These are phyloP conservation scores for Drosophila mercatorum DNA, from an alignment of 2,888 invertebrate genomes.

Conservation along the genomic window DNA sequence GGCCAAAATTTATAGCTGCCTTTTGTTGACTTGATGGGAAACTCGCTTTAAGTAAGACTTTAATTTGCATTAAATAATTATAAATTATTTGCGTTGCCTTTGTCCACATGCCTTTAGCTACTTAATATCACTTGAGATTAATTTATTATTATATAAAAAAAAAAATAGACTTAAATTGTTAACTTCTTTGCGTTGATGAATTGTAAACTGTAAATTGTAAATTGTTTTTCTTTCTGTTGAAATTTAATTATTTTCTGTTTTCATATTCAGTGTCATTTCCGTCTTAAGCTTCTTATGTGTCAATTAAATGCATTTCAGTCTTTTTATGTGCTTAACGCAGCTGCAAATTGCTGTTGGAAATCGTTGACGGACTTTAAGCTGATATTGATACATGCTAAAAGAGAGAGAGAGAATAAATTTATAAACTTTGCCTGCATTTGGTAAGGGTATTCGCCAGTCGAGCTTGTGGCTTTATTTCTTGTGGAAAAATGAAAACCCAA, in stretches of 20 bases:
- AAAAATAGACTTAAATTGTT: not conserved
- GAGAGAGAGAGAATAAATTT: not conserved
- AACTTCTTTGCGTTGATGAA: not conserved
- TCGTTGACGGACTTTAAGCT: constrained; percentile 8
- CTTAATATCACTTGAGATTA: not conserved
- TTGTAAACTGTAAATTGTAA: not conserved
- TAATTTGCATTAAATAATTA: no score
- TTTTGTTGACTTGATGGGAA: not conserved
- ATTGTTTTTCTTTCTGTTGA: constrained; percentile 4
- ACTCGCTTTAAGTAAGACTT: no score
- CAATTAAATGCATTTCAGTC: constrained; percentile 26
- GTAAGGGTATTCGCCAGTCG: not conserved
- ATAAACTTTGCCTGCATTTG: not conserved
- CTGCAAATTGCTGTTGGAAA: not conserved
- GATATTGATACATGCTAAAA: not conserved
- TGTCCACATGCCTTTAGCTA: no score
- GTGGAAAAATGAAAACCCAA: constrained; percentile 34
- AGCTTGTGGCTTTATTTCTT: not conserved
- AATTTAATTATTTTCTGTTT: constrained; percentile 12
- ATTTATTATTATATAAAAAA: not conserved
- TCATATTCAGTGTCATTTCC: constrained; percentile 7
- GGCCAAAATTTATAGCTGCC: not conserved
- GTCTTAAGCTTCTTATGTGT: constrained; percentile 33
- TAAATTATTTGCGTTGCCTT: no score
- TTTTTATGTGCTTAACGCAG: not conserved